These are phyloP conservation scores for Atlantisia rogersi DNA, from an alignment of 2,113 vertebrate species.

Conservation along the genomic window DNA sequence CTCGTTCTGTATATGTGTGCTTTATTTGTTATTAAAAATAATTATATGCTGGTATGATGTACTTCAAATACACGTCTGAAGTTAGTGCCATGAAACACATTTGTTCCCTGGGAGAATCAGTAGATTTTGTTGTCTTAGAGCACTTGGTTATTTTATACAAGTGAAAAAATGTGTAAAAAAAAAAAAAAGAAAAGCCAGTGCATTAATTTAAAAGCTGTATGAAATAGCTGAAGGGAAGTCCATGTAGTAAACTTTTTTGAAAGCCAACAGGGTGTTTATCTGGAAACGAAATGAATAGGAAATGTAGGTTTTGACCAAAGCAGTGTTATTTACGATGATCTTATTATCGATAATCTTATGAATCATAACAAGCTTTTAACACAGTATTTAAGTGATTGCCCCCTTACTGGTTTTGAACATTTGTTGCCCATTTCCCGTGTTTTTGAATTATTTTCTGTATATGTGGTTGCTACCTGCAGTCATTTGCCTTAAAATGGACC, in stretches of 20 bases:
- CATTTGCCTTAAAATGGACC: background rate
- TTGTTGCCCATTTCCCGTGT: background rate
- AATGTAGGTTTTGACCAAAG: background rate
- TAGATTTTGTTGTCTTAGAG: background rate
- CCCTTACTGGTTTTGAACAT: background rate
- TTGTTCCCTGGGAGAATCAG: background rate
- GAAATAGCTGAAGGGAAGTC: background rate
- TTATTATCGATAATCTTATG: background rate
- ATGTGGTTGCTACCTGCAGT: background rate
- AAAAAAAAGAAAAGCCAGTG: background rate
- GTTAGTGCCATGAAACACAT: background rate
- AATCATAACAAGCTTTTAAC: background rate
- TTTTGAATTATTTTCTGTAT: background rate
- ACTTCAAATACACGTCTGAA: background rate
- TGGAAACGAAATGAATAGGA: background rate
- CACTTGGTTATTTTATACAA: background rate
- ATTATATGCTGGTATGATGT: accelerated
- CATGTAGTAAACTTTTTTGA: background rate
- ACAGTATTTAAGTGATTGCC: background rate
- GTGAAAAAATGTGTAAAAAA: background rate
- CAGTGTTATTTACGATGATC: background rate
- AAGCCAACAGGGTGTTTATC: background rate
- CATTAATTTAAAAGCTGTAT: background rate
- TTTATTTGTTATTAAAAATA: background rate
- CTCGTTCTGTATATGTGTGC: background rate